phyloP scores from a whole-genome alignment of 2,113 vertebrate species.

The Chauna torquata region DNA sequence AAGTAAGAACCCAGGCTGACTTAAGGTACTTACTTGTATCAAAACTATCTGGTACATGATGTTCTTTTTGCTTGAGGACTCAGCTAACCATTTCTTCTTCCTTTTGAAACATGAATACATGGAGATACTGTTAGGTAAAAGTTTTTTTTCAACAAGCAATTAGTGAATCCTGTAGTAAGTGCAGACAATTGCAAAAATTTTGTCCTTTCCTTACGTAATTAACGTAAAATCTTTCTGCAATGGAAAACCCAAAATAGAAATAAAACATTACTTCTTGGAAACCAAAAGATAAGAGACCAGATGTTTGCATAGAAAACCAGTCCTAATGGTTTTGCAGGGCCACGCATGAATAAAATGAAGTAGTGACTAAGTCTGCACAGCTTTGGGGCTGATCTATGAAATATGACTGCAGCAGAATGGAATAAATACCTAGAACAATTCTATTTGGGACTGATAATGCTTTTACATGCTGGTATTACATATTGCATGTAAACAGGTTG shows the following conservation, averaged over 20 bases:
- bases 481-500: too few species aligned
- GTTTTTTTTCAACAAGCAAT: neutral
- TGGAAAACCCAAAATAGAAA: neutral
- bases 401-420: neutral
- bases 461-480: neutral
- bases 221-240: neutral
- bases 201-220: neutral
- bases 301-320: neutral
- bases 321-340: neutral
- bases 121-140: neutral
- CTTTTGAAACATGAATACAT: neutral
- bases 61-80: neutral
- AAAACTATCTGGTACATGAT: neutral
- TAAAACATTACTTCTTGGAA: neutral
- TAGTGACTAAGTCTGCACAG: neutral
- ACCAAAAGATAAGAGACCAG: neutral
- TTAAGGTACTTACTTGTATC: neutral
- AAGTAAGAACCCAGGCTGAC: neutral
- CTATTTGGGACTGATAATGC: neutral
- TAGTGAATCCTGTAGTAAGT: neutral
- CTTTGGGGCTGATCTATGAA: neutral
- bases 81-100: neutral
- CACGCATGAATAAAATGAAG: neutral
- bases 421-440: neutral
- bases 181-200: neutral